Base-by-base conservation (phyloP, 2,888 invertebrate species). In the Alsophila aescularia region DNA sequence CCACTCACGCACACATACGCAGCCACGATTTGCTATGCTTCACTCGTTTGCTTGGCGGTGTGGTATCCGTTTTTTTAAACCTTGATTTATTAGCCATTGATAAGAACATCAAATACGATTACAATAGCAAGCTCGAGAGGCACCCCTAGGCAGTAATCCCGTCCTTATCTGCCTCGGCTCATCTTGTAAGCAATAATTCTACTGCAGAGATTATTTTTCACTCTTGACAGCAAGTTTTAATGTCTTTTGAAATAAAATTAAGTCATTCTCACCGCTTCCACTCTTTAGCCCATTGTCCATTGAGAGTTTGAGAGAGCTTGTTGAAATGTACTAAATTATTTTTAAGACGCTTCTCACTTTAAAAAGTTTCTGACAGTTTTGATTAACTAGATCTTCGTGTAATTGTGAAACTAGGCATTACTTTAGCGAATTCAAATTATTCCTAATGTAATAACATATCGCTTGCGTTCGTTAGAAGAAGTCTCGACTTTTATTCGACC, bases 141-240 rank as follows among this genome's bases (percentile, higher is more conserved):
- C 52, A 50, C 56, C 62, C 59, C 55, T 54, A 42, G 55, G 49
- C 59, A 52, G 73, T 80, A 80, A 81, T 81, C 78, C 78, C 69
- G 69, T 70, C 70, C 74, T 78, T 87, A 88, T 87, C 88, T 82
- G 76, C 68, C 75, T 70, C 70, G 75, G 79, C 80, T 84, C 85
- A 85, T 88, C 85, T 87, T 80, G 83, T 81, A 80, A 81, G 85
- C 86, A 83, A 87, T 89, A 87, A 87, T 87, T 88, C 72, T 77
- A 78, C 80, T 70, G 73, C 75, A 69, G 79, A 85, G 86, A 87
- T 87, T 88, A 88, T 87, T 88, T 87, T 87, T 87, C 87, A 87
- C 81, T 87, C 82, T 70, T 81, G 83, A 82, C 82, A 85, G 86
- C 87, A 82, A 87, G 79, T 87, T 87, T 88, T 85, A 88, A 88